Evolutionary conservation across 2,888 invertebrate species (phyloP).

Genomic region (Apamea anceps): DNA sequence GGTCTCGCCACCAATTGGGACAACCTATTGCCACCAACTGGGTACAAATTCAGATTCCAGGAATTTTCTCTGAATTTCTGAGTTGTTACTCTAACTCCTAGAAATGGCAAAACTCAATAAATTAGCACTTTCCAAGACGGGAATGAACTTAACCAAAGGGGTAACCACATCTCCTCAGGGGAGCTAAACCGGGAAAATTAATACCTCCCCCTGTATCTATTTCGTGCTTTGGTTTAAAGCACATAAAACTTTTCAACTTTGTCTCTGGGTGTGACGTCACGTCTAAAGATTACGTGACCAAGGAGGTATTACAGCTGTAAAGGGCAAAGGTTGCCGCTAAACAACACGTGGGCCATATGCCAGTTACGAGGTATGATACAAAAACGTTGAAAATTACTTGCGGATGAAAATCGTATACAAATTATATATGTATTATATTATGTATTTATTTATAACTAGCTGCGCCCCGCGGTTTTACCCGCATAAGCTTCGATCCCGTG

Average conservation of each 20-base stretch:
- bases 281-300: conserved; percentile 13
- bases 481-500: too few species aligned
- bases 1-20: too few species aligned
- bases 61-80: not conserved
- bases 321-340: not conserved
- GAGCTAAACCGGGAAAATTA: not conserved
- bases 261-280: conserved; percentile 4
- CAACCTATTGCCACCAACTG: too few species aligned
- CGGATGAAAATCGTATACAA: not conserved
- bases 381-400: not conserved
- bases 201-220: not conserved
- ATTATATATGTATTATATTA: not conserved
- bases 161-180: not conserved
- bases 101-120: not conserved
- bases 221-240: conserved; percentile 3
- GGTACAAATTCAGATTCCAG: not conserved
- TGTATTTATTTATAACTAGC: too few species aligned
- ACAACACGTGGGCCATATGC: not conserved
- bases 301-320: conserved; percentile 1
- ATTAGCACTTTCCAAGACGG: not conserved
- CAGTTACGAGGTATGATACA: not conserved
- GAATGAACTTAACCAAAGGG: not conserved
- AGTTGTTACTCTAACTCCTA: not conserved
- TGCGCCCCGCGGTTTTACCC: too few species aligned
- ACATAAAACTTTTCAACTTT: conserved; percentile 6